Conservation (phyloP, 2,797 vertebrate species). For the Periophthalmus magnuspinnatus region DNA sequence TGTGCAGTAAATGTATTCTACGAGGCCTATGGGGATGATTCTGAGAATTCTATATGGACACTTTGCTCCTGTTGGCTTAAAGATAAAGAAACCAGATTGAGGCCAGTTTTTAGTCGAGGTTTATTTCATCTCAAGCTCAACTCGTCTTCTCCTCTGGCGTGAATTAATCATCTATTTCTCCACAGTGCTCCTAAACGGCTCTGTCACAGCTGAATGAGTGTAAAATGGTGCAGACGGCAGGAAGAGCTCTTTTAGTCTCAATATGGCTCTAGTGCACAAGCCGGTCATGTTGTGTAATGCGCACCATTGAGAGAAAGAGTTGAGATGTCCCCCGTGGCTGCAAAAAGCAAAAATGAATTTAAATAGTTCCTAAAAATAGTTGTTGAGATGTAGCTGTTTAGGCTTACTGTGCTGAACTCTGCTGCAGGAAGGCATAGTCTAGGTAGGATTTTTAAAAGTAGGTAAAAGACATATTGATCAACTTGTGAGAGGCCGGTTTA, state of each 20-base stretch:
- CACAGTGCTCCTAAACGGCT: constrained; percentile 6
- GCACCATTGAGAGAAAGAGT: not conserved
- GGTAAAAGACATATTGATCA: not conserved
- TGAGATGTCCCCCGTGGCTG: not conserved
- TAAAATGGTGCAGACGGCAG: constrained; percentile 22
- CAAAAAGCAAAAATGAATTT: not conserved
- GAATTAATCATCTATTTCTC: constrained; percentile 44
- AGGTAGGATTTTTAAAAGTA: too few relatives aligned
- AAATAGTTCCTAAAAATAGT: not conserved
- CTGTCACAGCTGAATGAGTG: constrained; percentile 22
- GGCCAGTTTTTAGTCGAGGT: constrained; percentile 53
- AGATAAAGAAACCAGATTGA: constrained; percentile 48
- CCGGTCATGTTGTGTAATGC: constrained; percentile 1
- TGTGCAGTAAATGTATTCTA: constrained; percentile 36
- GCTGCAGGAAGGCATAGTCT: not conserved
- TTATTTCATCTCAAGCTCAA: constrained; percentile 51
- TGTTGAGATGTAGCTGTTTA: not conserved
- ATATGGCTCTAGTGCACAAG: constrained; percentile 5
- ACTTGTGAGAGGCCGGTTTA: not conserved
- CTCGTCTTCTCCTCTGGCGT: constrained; percentile 32
- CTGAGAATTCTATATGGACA: constrained; percentile 56
- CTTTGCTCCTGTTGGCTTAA: constrained; percentile 57
- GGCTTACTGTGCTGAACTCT: not conserved
- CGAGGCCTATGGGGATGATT: constrained; percentile 44
- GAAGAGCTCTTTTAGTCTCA: constrained; percentile 13